Conservation (phyloP, 2,888 invertebrate species). For the Lysandra coridon region DNA sequence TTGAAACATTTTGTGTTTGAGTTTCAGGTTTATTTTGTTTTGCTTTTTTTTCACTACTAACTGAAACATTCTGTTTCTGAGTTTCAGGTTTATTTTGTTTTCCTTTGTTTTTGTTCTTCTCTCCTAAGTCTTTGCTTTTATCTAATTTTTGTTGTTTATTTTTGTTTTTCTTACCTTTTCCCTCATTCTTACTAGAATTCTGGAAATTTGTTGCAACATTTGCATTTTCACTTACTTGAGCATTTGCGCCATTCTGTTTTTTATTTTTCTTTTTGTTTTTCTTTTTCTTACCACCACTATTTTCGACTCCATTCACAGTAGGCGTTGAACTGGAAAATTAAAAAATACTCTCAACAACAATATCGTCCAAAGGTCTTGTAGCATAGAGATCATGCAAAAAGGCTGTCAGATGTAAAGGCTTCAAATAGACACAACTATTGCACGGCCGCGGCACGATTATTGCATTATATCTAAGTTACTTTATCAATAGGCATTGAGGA, state of each 20-base stretch:
- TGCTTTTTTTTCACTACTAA: not conserved
- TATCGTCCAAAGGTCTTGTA: no score
- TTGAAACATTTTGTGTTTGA: not conserved
- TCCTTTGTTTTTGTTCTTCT: not conserved
- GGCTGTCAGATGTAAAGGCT: not conserved
- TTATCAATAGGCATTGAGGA: no score
- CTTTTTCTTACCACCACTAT: conserved; percentile 42
- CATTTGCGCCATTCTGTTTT: conserved; percentile 27
- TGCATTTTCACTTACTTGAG: conserved; percentile 28
- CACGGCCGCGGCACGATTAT: no score
- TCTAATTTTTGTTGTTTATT: not conserved
- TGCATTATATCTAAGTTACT: no score
- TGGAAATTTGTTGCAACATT: not conserved
- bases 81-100: conserved; percentile 7
- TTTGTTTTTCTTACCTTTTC: conserved; percentile 44
- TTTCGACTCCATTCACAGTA: conserved; percentile 41
- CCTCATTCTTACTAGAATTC: conserved; percentile 34
- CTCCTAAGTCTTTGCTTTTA: not conserved
- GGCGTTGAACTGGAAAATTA: conserved; percentile 46
- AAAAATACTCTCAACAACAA: not conserved
- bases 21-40: not conserved
- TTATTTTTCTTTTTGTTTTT: conserved; percentile 43
- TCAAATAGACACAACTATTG: no score
- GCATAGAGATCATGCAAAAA: no score
- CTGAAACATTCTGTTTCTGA: not conserved